Percentiles rank a stretch among this genome's conserved stretches.
phyloP scores from a whole-genome alignment of 1,140 invertebrate genomes.

The Aporrectodea caliginosa region DNA sequence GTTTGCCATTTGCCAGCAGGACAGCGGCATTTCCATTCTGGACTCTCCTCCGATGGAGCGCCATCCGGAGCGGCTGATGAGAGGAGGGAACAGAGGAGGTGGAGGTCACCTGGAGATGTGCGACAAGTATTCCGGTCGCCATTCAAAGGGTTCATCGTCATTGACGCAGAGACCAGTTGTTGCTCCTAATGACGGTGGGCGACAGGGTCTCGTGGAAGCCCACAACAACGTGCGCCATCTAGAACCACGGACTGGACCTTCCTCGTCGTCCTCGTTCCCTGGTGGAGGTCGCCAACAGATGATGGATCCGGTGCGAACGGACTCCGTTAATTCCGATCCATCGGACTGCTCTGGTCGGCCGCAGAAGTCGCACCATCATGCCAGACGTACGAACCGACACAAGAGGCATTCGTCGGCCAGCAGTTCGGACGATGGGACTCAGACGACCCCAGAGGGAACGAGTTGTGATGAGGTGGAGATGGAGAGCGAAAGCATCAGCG shows the following conservation, averaged over 20 bases:
- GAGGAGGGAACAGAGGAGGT: background rate
- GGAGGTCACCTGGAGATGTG: background rate
- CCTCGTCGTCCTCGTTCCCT: background rate
- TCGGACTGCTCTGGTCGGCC: background rate
- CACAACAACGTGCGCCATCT: too few species aligned
- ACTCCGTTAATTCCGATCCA: background rate
- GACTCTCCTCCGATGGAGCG: background rate
- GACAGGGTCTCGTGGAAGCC: background rate
- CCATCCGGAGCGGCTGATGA: background rate
- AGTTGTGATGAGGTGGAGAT: constrained; percentile 65
- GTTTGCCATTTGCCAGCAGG: too few species aligned
- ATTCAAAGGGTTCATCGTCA: too few species aligned
- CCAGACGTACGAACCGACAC: constrained; percentile 42
- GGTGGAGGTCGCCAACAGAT: background rate
- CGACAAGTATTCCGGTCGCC: too few species aligned
- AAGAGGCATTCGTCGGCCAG: constrained; percentile 67
- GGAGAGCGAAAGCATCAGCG: constrained; percentile 58
- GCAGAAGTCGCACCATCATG: background rate
- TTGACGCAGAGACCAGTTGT: too few species aligned
- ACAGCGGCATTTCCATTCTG: background rate
- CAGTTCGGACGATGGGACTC: constrained; percentile 91
- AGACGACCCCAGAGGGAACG: constrained; percentile 81
- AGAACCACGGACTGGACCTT: too few species aligned
- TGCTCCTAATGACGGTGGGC: background rate
- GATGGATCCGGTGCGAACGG: background rate